Percentiles rank a stretch among this genome's conserved stretches.
Evolutionary conservation across 2,888 invertebrate species (phyloP).

Genomic region (Aplocera efformata): DNA sequence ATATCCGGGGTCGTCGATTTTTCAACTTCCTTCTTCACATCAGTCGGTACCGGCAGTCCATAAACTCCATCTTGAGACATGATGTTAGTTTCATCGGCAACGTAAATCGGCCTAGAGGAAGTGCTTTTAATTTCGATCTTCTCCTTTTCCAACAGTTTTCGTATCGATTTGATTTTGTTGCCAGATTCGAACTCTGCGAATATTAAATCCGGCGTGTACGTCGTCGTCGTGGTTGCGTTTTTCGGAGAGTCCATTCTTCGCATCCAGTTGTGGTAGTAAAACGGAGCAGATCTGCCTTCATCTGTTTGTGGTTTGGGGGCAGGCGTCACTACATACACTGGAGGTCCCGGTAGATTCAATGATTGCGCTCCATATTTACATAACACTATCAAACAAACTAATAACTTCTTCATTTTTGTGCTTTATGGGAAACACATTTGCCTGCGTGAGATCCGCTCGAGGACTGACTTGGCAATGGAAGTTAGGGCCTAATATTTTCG

Average conservation of each 20-base stretch:
- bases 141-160: constrained; percentile 35
- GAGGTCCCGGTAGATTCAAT: constrained; percentile 55
- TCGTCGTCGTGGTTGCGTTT: constrained; percentile 43
- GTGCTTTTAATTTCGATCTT: constrained; percentile 15
- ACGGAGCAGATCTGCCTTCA: constrained; percentile 58
- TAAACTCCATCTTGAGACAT: constrained; percentile 37
- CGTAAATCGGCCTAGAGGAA: constrained; percentile 55
- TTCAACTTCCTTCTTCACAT: constrained; percentile 26
- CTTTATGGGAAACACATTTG: constrained; percentile 42
- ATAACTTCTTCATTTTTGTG: constrained; percentile 49
- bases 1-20: constrained; percentile 38
- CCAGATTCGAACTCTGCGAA: constrained; percentile 72
- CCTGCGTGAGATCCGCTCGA: constrained; percentile 46
- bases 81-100: constrained; percentile 46
- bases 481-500: constrained; percentile 43
- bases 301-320: constrained; percentile 47
- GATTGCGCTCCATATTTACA: constrained; percentile 37
- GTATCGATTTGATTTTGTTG: constrained; percentile 59
- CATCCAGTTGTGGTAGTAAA: constrained; percentile 72
- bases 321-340: constrained; percentile 71
- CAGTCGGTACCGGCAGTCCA: constrained; percentile 32
- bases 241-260: constrained; percentile 58
- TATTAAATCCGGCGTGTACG: constrained; percentile 66
- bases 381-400: constrained; percentile 44
- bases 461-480: constrained; percentile 57